Conservation (phyloP, 2,113 vertebrate genomes). For the Rhegmatorhina hoffmannsi region DNA sequence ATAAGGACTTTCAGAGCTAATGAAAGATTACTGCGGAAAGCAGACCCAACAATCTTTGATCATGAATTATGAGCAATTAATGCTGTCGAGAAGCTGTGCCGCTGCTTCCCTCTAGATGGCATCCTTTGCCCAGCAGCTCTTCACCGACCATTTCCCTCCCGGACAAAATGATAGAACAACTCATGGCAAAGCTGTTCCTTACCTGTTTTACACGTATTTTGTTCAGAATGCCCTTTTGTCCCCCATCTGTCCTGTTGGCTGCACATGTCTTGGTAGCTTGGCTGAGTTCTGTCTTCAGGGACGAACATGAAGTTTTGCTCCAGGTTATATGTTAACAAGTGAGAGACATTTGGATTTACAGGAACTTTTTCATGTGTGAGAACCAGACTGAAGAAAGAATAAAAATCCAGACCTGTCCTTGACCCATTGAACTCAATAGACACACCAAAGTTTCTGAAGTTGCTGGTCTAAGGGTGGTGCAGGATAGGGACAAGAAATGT, state of each 20-base stretch:
- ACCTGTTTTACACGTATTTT: rapidly evolving
- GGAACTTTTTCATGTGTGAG: background rate
- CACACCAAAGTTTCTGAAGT: background rate
- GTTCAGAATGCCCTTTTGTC: background rate
- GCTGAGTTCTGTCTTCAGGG: background rate
- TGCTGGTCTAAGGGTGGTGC: background rate
- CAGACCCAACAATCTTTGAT: background rate
- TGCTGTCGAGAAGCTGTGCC: background rate
- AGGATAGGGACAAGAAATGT: background rate
- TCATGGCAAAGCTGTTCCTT: background rate
- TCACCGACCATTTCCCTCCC: background rate
- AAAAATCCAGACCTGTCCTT: background rate
- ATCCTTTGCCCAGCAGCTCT: background rate
- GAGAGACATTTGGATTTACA: background rate
- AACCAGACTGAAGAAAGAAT: background rate
- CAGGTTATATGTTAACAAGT: background rate
- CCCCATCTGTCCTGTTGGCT: background rate
- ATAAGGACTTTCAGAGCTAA: background rate
- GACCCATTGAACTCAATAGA: background rate
- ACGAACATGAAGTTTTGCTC: background rate
- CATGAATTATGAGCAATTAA: background rate
- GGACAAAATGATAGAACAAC: background rate
- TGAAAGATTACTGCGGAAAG: background rate
- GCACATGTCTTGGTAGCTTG: background rate
- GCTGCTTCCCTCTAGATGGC: conserved; percentile 42